phyloP scores from a whole-genome alignment of 2,888 invertebrate species.

The Orthosia cruda region DNA sequence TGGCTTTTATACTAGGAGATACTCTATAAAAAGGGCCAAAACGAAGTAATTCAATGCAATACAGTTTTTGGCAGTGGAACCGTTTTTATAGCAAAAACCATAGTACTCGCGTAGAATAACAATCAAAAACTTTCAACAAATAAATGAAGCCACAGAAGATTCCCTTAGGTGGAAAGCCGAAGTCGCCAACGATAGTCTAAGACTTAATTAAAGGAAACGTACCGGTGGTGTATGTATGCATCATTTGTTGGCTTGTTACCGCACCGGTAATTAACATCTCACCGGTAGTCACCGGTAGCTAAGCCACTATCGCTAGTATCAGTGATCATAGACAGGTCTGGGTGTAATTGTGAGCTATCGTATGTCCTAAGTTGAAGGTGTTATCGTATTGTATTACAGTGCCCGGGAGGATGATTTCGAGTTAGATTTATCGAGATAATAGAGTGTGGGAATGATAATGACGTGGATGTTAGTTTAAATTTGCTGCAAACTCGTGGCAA shows the following conservation, averaged over 20 bases:
- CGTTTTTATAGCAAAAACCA: too few species aligned
- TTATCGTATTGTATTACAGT: background rate
- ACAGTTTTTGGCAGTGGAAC: too few species aligned
- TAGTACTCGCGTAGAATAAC: too few species aligned
- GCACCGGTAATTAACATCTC: conserved; percentile 48
- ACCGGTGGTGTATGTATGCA: conserved; percentile 24
- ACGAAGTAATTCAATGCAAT: too few species aligned
- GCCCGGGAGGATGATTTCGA: background rate
- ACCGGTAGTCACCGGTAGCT: conserved; percentile 37
- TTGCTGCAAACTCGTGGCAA: too few species aligned
- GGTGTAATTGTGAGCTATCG: conserved; percentile 10
- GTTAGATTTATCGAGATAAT: background rate
- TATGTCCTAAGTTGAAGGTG: background rate
- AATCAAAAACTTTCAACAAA: too few species aligned
- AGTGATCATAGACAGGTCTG: conserved; percentile 31
- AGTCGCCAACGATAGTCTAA: too few species aligned
- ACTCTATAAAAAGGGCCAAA: too few species aligned
- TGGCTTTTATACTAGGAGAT: too few species aligned
- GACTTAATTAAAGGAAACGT: too few species aligned
- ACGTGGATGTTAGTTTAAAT: background rate
- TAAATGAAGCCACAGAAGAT: too few species aligned
- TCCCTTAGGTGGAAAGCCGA: too few species aligned
- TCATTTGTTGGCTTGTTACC: conserved; percentile 36
- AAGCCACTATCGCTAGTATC: conserved; percentile 18
- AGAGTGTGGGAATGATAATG: background rate